Conservation (phyloP, 2,888 invertebrate genomes). For the Agrypnus murinus region DNA sequence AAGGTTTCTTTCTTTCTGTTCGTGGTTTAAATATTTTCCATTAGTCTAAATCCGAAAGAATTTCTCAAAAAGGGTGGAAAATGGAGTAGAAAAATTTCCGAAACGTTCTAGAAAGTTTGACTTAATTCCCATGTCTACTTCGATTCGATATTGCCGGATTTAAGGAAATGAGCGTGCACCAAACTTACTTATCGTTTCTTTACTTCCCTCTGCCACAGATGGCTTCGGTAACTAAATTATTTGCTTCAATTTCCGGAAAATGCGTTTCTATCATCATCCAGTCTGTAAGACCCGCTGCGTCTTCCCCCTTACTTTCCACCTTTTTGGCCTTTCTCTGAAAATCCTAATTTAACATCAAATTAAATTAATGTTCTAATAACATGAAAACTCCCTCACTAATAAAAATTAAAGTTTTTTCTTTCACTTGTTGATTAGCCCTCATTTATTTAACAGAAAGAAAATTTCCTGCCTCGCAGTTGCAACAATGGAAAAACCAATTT, state of each 20-base stretch:
- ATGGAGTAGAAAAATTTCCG: too few relatives aligned
- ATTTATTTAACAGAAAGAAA: too few relatives aligned
- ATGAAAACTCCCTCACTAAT: not conserved
- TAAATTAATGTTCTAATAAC: not conserved
- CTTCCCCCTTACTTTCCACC: too few relatives aligned
- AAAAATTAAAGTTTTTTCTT: not conserved
- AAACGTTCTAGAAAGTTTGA: not conserved
- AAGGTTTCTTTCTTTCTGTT: too few relatives aligned
- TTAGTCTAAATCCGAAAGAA: too few relatives aligned
- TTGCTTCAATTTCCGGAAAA: conserved; percentile 21
- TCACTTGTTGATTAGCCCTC: not conserved
- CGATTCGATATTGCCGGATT: conserved; percentile 9
- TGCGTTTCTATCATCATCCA: not conserved
- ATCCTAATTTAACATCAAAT: conserved; percentile 9
- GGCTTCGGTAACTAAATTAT: conserved; percentile 18
- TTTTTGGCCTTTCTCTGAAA: too few relatives aligned
- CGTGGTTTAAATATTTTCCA: too few relatives aligned
- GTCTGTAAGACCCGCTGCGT: too few relatives aligned
- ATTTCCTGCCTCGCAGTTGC: too few relatives aligned
- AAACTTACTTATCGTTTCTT: conserved; percentile 20
- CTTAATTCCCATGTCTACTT: conserved; percentile 6
- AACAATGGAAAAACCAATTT: not conserved
- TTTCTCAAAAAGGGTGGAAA: too few relatives aligned
- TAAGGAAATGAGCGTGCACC: conserved; percentile 14
- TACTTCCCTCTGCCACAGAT: conserved; percentile 19